A percentile compares a stretch with the other conserved stretches of the same genome.
Conservation (phyloP, 35 echinoderm and acorn worm genomes). For the Lytechinus variegatus region DNA sequence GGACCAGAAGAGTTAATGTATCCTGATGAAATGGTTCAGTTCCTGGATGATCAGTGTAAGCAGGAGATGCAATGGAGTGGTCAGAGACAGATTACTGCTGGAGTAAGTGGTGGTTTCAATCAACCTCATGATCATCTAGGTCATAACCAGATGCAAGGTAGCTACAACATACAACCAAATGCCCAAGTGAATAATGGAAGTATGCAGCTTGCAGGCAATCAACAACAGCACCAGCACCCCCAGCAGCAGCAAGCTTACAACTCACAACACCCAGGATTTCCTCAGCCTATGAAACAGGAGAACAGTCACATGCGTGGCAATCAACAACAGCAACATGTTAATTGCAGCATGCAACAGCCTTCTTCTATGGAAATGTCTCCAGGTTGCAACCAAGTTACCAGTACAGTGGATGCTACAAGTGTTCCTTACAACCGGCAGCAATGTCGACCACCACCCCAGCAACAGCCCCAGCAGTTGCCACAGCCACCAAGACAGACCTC, state of each 20-base stretch:
- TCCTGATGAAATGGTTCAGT: slow-evolving; percentile 78
- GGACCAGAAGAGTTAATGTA: slow-evolving; percentile 64
- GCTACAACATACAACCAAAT: slow-evolving; percentile 36
- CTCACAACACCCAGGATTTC: slow-evolving; percentile 30
- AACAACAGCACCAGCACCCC: not conserved
- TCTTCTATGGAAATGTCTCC: slow-evolving; percentile 94
- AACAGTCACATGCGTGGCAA: not conserved
- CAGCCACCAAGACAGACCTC: not conserved
- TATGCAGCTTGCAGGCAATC: not conserved
- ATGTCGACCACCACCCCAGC: not conserved
- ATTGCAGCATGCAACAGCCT: slow-evolving; percentile 52
- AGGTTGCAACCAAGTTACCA: slow-evolving; percentile 92
- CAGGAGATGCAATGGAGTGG: slow-evolving; percentile 51
- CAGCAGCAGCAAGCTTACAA: not conserved
- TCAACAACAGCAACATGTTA: slow-evolving; percentile 30
- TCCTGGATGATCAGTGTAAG: slow-evolving; percentile 65
- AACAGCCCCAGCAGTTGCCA: not conserved
- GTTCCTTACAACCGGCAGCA: slow-evolving; percentile 30
- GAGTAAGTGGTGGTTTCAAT: slow-evolving; percentile 21
- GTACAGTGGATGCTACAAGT: slow-evolving; percentile 68
- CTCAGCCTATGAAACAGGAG: slow-evolving; percentile 37
- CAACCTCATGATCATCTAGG: slow-evolving; percentile 55
- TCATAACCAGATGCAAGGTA: slow-evolving; percentile 56
- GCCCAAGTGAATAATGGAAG: not conserved
- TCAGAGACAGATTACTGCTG: slow-evolving; percentile 4